Conservation (phyloP, 1,140 invertebrate genomes). For the Zaprionus vittiger region DNA sequence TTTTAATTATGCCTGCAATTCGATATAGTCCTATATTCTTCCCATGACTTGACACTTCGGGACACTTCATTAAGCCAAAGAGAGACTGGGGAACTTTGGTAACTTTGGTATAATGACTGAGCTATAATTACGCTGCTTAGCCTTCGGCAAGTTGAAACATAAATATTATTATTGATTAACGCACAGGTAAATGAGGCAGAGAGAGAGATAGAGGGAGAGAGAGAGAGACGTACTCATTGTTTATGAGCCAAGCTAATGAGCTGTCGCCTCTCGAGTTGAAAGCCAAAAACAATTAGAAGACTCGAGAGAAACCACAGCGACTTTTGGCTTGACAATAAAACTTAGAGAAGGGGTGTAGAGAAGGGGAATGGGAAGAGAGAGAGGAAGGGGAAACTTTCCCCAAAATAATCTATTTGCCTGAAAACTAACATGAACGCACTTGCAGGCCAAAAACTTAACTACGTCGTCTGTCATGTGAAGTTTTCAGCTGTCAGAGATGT, state of each 20-base stretch:
- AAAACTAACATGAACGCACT: constrained; percentile 27
- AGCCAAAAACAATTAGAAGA: constrained; percentile 8
- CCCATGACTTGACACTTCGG: neutral
- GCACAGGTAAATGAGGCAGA: neutral
- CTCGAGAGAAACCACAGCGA: constrained; percentile 6
- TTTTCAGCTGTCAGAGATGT: constrained; percentile 6
- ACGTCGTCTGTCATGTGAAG: constrained; percentile 25
- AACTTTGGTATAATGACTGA: constrained; percentile 23
- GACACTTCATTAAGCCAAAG: constrained; percentile 9
- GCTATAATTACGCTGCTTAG: constrained; percentile 17
- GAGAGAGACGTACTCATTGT: neutral
- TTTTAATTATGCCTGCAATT: constrained; percentile 3
- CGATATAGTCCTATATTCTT: neutral
- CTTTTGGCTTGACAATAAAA: constrained; percentile 28
- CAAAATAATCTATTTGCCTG: constrained; percentile 17
- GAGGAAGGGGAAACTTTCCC: neutral
- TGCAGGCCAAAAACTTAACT: constrained; percentile 23
- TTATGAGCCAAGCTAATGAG: neutral
- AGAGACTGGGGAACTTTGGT: constrained; percentile 16
- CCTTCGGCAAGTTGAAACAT: constrained; percentile 10
- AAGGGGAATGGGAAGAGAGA: neutral
- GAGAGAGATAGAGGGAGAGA: neutral
- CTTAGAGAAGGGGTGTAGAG: neutral
- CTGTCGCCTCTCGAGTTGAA: neutral
- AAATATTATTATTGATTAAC: constrained; percentile 40